Conservation (phyloP, 1,140 invertebrate species). For the Diploscapter pachys region DNA sequence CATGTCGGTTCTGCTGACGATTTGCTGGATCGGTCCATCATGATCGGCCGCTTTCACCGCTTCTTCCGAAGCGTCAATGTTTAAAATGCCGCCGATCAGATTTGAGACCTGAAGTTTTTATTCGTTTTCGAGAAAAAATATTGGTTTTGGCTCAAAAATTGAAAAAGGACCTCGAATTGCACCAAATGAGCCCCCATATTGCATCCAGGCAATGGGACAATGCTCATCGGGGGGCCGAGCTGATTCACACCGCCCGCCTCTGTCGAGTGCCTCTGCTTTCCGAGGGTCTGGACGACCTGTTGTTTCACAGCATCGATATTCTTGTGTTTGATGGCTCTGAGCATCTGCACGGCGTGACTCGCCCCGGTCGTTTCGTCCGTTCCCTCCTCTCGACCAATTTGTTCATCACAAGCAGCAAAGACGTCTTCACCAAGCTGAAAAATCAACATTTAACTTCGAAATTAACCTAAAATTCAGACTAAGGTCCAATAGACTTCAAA, state of each 20-base stretch:
- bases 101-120: slow-evolving; percentile 2
- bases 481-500: too few species aligned
- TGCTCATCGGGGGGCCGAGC: slow-evolving; percentile 14
- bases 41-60: background rate
- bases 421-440: slow-evolving; percentile 78
- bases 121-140: too few species aligned
- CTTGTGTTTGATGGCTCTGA: slow-evolving; percentile 61
- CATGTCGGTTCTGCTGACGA: too few species aligned
- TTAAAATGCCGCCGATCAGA: slow-evolving; percentile 18
- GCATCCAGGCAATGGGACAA: slow-evolving; percentile 27
- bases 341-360: slow-evolving; percentile 68
- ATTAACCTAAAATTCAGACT: too few species aligned
- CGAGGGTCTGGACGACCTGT: slow-evolving; percentile 3
- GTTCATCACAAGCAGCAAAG: slow-evolving; percentile 86
- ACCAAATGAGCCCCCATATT: slow-evolving; percentile 29
- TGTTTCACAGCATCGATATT: slow-evolving; percentile 60
- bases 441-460: too few species aligned
- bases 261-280: slow-evolving; percentile 1
- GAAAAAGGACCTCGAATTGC: slow-evolving; percentile 21
- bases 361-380: slow-evolving; percentile 10
- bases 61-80: slow-evolving; percentile 13
- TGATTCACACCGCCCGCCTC: too few species aligned
- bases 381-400: slow-evolving; percentile 28
- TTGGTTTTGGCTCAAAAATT: too few species aligned
- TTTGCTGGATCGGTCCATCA: too few species aligned